Base-by-base conservation (phyloP, 2,888 invertebrate species). In the Machimus atricapillus region DNA sequence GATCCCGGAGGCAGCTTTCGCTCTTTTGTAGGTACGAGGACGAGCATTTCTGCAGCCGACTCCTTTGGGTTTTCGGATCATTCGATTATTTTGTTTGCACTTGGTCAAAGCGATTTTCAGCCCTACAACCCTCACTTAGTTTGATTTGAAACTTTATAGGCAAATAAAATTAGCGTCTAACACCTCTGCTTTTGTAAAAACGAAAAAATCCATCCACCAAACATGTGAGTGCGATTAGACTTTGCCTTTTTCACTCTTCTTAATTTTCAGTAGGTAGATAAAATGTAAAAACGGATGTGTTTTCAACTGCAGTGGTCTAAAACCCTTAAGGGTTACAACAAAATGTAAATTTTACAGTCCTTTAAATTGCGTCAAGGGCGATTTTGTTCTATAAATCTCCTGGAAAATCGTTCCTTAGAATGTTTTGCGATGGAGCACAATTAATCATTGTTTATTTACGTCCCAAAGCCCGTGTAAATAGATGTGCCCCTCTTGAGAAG, bases 391-490 rank as follows among this genome's bases (percentile, higher is more conserved):
- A 78, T 43, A 78, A 78, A 43, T 78, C 46, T 78, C 78, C 43
- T 14, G 40, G 78, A 78, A 78, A 78, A 78, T 43, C 43, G 40
- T 23, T 78, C 19, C 43, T 34, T 34, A 31, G 37, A n/a, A 76
- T 37, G 37, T 76, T 76, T 37, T 78, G 19, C 78, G 78, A 78
- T 78, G 78, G n/a, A 46, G 37, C 78, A 40, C 78, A 43, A 78
- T 78, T 78, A 78, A 78, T 78, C 78, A 78, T 78, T 78, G 78
- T 78, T 78, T 78, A 78, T 78, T 78, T 78, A 23, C 23, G 78
- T 78, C 78, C 78, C 78, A 78, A 19, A 37, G 43, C 19, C 23
- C 78, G 78, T 78, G 78, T 40, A 78, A 40, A 43, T 78, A 78
- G 43, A 40, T 78, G 23, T 43, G 37, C 37, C 43, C 43, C 43